Evolutionary conservation across 30 jellyfish, hydroid and myxozoan species (phyloP), one percentile per base, ranked within the genome.

Genomic region (Sanderia malayensis): DNA sequence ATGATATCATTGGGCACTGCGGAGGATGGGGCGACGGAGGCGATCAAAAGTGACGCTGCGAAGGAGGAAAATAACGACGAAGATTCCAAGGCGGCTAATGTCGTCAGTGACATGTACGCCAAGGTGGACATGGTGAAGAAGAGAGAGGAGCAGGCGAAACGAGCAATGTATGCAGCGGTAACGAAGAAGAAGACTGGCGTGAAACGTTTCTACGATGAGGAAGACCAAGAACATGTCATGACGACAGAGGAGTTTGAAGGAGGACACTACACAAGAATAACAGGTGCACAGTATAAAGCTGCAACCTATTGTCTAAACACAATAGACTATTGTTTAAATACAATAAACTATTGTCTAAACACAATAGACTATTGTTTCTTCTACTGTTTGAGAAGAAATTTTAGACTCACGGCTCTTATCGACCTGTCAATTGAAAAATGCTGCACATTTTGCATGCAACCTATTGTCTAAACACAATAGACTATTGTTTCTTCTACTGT

Each of bases 111-210:
- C 19, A 30, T 81, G 60, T 81, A 81, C 52, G 84, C 93, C 2
- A 81, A 70, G 44, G 93, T 81, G 2, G 80, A 81, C 44, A 2
- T 81, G 71, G 67, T 7, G 19, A 45, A 69, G 74, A 81, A 81
- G 60, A 62, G 60, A 22, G 77, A 58, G 32, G 93, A 81, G 2
- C 85, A 44, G 27, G 67, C 70, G 13, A 68, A 46, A 23, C 59
- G 73, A 27, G 85, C 82, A 32, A 21, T 81, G 65, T 81, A 81
- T 60, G 78, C 93, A 28, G 58, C 84, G 0, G 81, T 71, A 11
- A 64, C 69, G 22, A 71, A 68, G 45, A 52, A 25, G 67, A 70
- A 59, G 31, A 67, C 93, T n/a, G 93, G 85, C 1, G 61, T 68
- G 21, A 23, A 57, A 22, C 58, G 20, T 18, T 31, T 32, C 33